Base-by-base conservation (phyloP, 2,888 invertebrate genomes). In the Coelopa pilipes region DNA sequence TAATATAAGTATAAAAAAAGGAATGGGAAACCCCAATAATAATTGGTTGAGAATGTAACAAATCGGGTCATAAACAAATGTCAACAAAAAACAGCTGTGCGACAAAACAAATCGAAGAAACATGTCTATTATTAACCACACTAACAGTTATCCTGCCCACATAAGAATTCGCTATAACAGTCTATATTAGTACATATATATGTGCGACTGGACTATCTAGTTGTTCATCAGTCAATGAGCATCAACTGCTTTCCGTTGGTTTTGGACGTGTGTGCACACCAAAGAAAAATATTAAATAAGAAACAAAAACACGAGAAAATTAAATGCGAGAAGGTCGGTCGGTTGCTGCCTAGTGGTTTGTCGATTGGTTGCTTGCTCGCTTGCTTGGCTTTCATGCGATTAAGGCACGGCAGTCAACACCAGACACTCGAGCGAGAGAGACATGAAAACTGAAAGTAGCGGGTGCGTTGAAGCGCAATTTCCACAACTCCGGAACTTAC, bases 341-440 rank as follows among this genome's bases (percentile, higher is more conserved):
- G 63, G 49, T 45, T 24, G 70, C 47, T 65, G 71, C 63, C 65
- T 53, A 19, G 50, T 71, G 46, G 34, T 53, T 17, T 71, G 71
- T 62, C 46, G 70, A 34, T 46, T 60, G 70, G 50, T 69, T 70
- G 70, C 63, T 74, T 74, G 62, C 70, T 59, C 74, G 34, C 34
- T 34, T 7, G 34, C 34, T 70, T 73, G 62, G 34, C 34, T 70
- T 73, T 59, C 70, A 60, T 67, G 60, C 70, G 74, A 62, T 74
- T 74, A 72, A 75, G 72, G 69, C 69, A 73, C 49, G 76, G 60
- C 76, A 84, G 84, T 84, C 81, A 79, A 79, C 78, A 80, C 75
- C 80, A 82, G 81, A 80, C 81, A 81, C 79, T 80, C 82, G 80
- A 79, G 79, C 80, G 75, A 78, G 79, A 79, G 78, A 79, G 78